Evolutionary conservation across 2,797 vertebrate species (phyloP).

Genomic region (Hippoglossus hippoglossus): DNA sequence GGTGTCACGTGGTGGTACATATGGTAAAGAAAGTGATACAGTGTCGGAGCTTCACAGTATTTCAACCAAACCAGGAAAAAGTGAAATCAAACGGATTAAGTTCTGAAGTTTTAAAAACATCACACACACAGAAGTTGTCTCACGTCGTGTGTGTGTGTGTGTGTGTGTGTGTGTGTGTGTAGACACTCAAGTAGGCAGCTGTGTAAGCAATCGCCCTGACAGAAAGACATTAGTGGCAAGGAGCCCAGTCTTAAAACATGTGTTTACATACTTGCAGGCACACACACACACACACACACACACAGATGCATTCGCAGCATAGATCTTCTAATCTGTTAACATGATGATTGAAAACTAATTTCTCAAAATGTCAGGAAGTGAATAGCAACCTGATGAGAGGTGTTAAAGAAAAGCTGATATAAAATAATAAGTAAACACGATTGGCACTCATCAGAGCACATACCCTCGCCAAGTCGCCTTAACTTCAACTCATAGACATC

Average conservation of each 20-base stretch:
- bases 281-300: constrained; percentile 12
- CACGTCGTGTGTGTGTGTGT: constrained; percentile 7
- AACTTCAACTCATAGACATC: too few relatives aligned
- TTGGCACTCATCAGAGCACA: too few relatives aligned
- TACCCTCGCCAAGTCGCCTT: too few relatives aligned
- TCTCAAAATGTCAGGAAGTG: constrained; percentile 20
- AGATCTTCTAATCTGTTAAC: constrained; percentile 15
- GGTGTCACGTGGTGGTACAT: neutral
- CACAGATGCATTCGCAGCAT: neutral
- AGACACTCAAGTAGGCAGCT: constrained; percentile 45
- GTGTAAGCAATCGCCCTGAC: constrained; percentile 56
- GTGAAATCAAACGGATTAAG: neutral
- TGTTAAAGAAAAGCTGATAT: too few relatives aligned
- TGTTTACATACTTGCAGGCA: constrained; percentile 32
- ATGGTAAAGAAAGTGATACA: neutral
- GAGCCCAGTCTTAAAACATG: constrained; percentile 7
- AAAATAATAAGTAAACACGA: too few relatives aligned
- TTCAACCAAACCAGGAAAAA: neutral
- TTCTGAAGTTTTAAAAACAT: constrained; percentile 3
- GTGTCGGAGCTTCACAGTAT: neutral
- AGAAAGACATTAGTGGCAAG: constrained; percentile 44
- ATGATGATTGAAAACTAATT: constrained; percentile 16
- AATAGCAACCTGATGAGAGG: neutral
- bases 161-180: constrained; percentile 21
- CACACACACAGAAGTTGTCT: constrained; percentile 5